Base-by-base conservation (phyloP, 2,888 invertebrate species). In the Caprella mutica region DNA sequence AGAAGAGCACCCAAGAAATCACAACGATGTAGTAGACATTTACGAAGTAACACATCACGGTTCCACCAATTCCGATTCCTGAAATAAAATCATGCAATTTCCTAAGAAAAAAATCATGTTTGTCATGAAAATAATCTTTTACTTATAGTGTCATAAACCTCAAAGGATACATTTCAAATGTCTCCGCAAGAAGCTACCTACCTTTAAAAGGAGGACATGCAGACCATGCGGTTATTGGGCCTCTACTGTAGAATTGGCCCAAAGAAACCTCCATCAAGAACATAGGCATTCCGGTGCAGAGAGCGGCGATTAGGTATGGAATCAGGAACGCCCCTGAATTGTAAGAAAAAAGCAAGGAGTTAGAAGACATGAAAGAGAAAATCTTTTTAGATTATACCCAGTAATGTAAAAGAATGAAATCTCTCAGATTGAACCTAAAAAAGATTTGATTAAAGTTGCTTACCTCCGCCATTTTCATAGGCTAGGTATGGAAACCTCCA, bases 131-230 rank as follows among this genome's bases (percentile, higher is more conserved):
- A n/a, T n/a, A n/a, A n/a, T n/a, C n/a, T n/a, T n/a, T n/a, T n/a
- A n/a, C n/a, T n/a, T n/a, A n/a, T n/a, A n/a, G n/a, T n/a, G n/a
- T n/a, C n/a, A n/a, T n/a, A n/a, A n/a, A n/a, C n/a, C n/a, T n/a
- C n/a, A n/a, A n/a, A n/a, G n/a, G n/a, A n/a, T n/a, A n/a, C n/a
- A n/a, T n/a, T n/a, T n/a, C n/a, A n/a, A n/a, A n/a, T n/a, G n/a
- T n/a, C n/a, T n/a, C n/a, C n/a, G n/a, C n/a, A n/a, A n/a, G n/a
- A n/a, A n/a, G n/a, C n/a, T n/a, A n/a, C n/a, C n/a, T 75, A 90
- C 92, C 97, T 81, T 98, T 98, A 73, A 97, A 98, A 66, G 97
- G 86, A 0, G 97, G 97, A 19, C 93, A 91, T 67, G 97, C 92
- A 76, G 91, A 93, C 77, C 96, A 98, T 9, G 97, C 93, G 1